Base-by-base conservation (phyloP, 2,888 invertebrate species). In the Coecobrya sp. region DNA sequence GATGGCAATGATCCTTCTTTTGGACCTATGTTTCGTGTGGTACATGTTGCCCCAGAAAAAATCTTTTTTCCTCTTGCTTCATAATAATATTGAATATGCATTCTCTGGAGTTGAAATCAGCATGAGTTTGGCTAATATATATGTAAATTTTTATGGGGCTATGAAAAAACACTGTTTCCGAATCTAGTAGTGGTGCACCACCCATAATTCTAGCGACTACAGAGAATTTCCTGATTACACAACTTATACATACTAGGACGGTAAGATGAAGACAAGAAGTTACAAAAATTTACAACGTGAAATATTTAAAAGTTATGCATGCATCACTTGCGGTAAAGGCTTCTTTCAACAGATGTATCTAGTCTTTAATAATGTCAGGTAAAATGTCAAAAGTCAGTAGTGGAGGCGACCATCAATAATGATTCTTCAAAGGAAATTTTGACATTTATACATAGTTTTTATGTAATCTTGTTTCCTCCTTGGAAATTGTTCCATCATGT, bases 1-100 rank as follows among this genome's bases (percentile, higher is more conserved):
- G 73, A 1, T 30, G 2, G 42, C 16, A 30, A 16, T 8, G 10
- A 5, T 36, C 0, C 0, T 19, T 7, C 10, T 45, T 5, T 73
- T n/a, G 11, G n/a, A 11, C 0, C n/a, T 79, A 25, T 52, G 13
- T 16, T 27, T 52, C 27, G 0, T 25, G n/a, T n/a, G 79, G 52
- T 79, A 55, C 79, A 79, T 8, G 25, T 25, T 55, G 52, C 79
- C 79, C 79, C 79, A 52, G n/a, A 19, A 65, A 45, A 70, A 49
- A 62, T 49, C 52, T 16, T 59, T 82, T 82, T 25, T 59, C 82
- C 13, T 49, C 5, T 62, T 36, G 62, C 5, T 19, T 13, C 7
- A 52, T 19, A 42, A 25, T 73, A 19, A 13, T 22, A 22, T 13
- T 7, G 25, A 10, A n/a, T 27, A n/a, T 65, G 25, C 27, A 11